Percentiles rank a stretch among this genome's conserved stretches.
These are phyloP conservation scores for Apistogramma diplotaenia DNA, from an alignment of 2,113 vertebrate genomes.

Conservation along the genomic window DNA sequence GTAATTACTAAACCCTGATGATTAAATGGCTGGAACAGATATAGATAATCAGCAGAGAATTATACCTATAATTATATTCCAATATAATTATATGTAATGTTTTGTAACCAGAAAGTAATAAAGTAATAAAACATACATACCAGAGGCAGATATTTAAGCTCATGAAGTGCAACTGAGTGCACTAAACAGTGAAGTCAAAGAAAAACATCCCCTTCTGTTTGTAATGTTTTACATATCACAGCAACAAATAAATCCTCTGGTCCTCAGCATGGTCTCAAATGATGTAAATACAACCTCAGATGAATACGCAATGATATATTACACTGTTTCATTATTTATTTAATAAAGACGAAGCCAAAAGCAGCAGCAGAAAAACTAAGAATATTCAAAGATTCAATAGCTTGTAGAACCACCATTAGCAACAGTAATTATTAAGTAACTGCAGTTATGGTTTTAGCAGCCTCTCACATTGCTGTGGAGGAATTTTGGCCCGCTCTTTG, in stretches of 20 bases:
- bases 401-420: neutral
- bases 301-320: neutral
- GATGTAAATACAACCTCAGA: neutral
- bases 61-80: no score
- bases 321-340: neutral
- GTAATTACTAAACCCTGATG: neutral
- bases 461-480: neutral
- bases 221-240: neutral
- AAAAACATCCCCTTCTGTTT: no score
- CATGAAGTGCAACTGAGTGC: neutral
- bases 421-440: neutral
- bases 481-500: neutral
- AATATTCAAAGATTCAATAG: neutral
- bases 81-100: neutral
- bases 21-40: neutral
- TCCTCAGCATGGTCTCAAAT: neutral
- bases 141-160: neutral
- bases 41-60: neutral
- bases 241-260: no score
- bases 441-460: no score
- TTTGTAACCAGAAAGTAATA: neutral
- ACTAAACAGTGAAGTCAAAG: conserved; percentile 9
- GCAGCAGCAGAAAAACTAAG: neutral
- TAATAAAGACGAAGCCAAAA: neutral
- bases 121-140: neutral